Evolutionary conservation across 2,113 vertebrate genomes (phyloP).

Genomic region (Mus musculus): GRCm39 chrX:100717001-100717500

Average conservation of each 20-base stretch:
- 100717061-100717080: constrained; percentile 43
- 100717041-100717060: constrained; percentile 91
- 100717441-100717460: constrained; percentile 10
- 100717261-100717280: constrained; percentile 99
- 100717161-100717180: constrained; percentile 93
- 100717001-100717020: constrained; percentile 99
- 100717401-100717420: constrained; percentile 33
- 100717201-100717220: constrained; percentile 99
- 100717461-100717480: constrained; percentile 27
- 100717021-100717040: constrained; percentile 97
- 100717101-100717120: constrained; percentile 26
- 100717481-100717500: constrained; percentile 8
- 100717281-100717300: constrained; percentile 98
- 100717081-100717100: background rate
- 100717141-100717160: constrained; percentile 95
- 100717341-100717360: background rate
- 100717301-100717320: constrained; percentile 99
- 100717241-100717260: constrained; percentile 99
- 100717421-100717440: constrained; percentile 11
- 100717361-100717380: constrained; percentile 25
- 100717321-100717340: background rate
- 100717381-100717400: constrained; percentile 36
- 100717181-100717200: constrained; percentile 92
- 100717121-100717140: background rate
- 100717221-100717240: constrained; percentile 98